Base-by-base conservation (phyloP, 2,113 vertebrate genomes). In the Heterotis niloticus region DNA sequence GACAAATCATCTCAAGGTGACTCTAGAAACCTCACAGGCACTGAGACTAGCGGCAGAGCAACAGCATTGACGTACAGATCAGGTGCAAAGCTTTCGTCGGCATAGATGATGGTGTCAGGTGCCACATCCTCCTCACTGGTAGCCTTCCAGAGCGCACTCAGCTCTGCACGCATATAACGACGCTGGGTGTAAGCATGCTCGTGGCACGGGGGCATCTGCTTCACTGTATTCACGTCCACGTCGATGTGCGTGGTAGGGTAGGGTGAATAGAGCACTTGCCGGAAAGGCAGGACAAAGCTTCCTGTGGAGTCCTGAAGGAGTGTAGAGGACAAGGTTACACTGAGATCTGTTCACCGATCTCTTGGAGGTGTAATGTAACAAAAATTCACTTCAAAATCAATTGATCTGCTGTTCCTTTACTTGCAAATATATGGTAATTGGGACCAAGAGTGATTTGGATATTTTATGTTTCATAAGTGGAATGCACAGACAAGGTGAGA, bases 191-290 rank as follows among this genome's bases (percentile, higher is more conserved):
- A 98, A 16, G 92, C 95, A 86, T 99, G 98, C 17, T 99, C 98
- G 0, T 99, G 96, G 87, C 96, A 98, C 0, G 96, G 98, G 0
- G 97, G 95, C 96, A 99, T 99, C 92, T 99, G 98, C 86, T 96
- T 98, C 71, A 99, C 96, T 0, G 96, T 96, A 80, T 98, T 97
- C 86, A 98, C 94, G 87, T 99, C 98, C 56, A 99, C 95, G 28
- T 99, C 98, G 59, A 98, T 98, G 86, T 99, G 97, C 0, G 98
- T 99, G 83, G 94, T 97, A 14, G 98, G 97, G 75, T 96, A 98
- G 0, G 96, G 95, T 0, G 96, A 96, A 82, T 97, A 99, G 87
- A 99, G 96, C 67, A 99, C 96, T 90, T 98, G 97, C 67, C 96
- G 94, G 87, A 96, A 99, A 1, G 98, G 98, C 70, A 99, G 86